These are phyloP conservation scores for Chironomus striatipennis DNA, from an alignment of 1,140 invertebrate genomes.

Conservation along the genomic window DNA sequence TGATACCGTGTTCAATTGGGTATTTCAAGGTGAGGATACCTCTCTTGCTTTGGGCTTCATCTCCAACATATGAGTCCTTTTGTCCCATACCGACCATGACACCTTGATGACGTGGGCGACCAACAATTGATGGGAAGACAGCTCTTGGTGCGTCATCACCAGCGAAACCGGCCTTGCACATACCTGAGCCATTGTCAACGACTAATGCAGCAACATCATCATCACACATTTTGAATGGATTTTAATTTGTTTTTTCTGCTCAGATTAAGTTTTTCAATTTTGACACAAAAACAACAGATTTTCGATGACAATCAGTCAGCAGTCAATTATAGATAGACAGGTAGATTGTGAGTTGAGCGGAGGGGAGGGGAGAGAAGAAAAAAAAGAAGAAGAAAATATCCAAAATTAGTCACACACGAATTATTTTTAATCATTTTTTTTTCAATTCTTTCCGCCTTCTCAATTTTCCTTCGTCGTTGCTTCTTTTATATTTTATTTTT, in stretches of 20 bases:
- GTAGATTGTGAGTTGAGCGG: background rate
- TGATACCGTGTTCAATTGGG: slow-evolving; percentile 82
- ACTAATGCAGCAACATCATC: slow-evolving; percentile 74
- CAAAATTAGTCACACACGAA: slow-evolving; percentile 17
- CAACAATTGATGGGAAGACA: slow-evolving; percentile 86
- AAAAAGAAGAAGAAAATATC: background rate
- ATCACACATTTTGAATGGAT: slow-evolving; percentile 60
- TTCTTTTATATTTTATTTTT: background rate
- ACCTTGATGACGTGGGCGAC: slow-evolving; percentile 74
- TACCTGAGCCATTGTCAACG: slow-evolving; percentile 82
- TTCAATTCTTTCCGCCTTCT: background rate
- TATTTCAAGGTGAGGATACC: slow-evolving; percentile 87
- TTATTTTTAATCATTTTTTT: background rate
- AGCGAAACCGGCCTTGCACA: slow-evolving; percentile 91
- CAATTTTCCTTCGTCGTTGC: no score
- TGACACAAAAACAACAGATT: background rate
- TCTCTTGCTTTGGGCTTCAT: slow-evolving; percentile 89
- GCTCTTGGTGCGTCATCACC: slow-evolving; percentile 86
- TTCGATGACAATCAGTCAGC: background rate
- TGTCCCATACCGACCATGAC: slow-evolving; percentile 96
- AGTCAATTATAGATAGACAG: no score
- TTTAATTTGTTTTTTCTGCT: slow-evolving; percentile 3
- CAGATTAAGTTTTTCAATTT: no score
- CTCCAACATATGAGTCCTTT: slow-evolving; percentile 89
- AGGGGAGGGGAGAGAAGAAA: background rate